Conservation (phyloP, 1,140 invertebrate genomes). For the Lepidurus apus region DNA sequence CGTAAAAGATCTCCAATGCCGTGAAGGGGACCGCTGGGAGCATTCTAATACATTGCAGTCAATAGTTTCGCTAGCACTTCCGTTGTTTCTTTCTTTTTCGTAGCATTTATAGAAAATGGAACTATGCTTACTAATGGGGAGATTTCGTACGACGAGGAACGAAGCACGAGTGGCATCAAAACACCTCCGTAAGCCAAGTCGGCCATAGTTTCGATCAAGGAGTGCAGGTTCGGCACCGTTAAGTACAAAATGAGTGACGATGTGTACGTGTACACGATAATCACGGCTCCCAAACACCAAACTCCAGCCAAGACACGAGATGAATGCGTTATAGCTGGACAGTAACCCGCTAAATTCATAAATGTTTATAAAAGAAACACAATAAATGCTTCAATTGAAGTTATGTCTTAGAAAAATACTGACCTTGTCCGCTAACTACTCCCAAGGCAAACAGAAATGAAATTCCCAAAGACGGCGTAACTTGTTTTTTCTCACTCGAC, state of each 20-base stretch:
- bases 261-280: constrained; percentile 20
- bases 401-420: neutral
- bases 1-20: neutral
- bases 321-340: constrained; percentile 16
- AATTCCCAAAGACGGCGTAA: constrained; percentile 23
- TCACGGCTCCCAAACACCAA: constrained; percentile 27
- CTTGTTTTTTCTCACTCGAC: neutral
- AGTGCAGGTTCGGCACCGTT: constrained; percentile 19
- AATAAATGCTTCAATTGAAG: neutral
- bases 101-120: neutral
- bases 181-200: constrained; percentile 17
- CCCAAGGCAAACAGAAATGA: constrained; percentile 23
- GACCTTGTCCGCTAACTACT: constrained; percentile 31
- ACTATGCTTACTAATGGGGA: neutral
- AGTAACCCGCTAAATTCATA: constrained; percentile 24
- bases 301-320: constrained; percentile 1
- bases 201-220: constrained; percentile 10
- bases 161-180: neutral
- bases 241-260: constrained; percentile 23
- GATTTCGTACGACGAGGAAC: neutral
- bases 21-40: neutral
- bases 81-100: neutral
- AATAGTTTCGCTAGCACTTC: neutral
- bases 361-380: neutral
- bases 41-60: neutral